These are phyloP conservation scores for Elanoides forficatus DNA, from an alignment of 2,113 vertebrate genomes.

Conservation along the genomic window DNA sequence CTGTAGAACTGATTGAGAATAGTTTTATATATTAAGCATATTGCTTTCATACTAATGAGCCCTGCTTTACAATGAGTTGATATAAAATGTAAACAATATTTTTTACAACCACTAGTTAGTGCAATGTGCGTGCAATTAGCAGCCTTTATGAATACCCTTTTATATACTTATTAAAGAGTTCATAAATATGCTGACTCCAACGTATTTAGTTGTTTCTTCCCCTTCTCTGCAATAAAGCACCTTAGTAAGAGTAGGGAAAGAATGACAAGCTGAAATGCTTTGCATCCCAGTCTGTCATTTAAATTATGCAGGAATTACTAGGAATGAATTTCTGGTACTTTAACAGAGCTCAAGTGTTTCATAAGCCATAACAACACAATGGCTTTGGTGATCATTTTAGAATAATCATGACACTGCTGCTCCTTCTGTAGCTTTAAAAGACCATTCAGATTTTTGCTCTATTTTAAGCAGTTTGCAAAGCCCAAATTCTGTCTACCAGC, in stretches of 20 bases:
- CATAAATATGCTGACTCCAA: constrained; percentile 35
- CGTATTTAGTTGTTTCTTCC: not conserved
- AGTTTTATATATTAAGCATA: not conserved
- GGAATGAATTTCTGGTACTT: constrained; percentile 64
- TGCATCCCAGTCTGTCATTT: constrained; percentile 17
- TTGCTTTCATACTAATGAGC: not conserved
- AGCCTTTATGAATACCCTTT: constrained; percentile 53
- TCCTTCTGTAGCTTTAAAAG: constrained; percentile 58
- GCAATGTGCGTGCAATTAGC: constrained; percentile 39
- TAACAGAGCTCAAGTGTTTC: constrained; percentile 68
- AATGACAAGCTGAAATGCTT: constrained; percentile 45
- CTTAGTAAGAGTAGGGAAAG: not conserved
- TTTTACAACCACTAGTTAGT: constrained; percentile 51
- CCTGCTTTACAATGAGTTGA: not conserved
- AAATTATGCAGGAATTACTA: constrained; percentile 66
- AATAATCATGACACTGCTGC: constrained; percentile 54
- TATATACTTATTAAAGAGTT: constrained; percentile 46
- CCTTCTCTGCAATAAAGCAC: constrained; percentile 32
- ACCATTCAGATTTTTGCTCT: constrained; percentile 9
- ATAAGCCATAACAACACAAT: constrained; percentile 63
- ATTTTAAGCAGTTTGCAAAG: constrained; percentile 56
- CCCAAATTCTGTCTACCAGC: constrained; percentile 18
- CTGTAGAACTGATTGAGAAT: not conserved
- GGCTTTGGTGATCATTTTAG: constrained; percentile 64
- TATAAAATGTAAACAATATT: constrained; percentile 63